Base-by-base conservation (phyloP, 2,888 invertebrate genomes). In the Lithosia quadra region DNA sequence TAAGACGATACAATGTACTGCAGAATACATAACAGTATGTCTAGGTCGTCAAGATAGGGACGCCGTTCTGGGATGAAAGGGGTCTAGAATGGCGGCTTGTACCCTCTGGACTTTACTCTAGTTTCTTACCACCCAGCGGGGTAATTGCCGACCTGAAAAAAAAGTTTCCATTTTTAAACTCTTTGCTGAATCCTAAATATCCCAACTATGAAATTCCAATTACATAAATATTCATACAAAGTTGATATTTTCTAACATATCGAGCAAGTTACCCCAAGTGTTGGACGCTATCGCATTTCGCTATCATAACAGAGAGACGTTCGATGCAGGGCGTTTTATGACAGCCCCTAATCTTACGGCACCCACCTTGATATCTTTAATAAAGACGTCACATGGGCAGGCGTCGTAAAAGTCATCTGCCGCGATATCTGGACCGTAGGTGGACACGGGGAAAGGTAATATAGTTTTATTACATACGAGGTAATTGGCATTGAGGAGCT, bases 291-390 rank as follows among this genome's bases (percentile, higher is more conserved):
- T 73, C 74, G 43, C 34, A 73, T 71, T 72, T 71, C 59, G 72
- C 73, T 72, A 71, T 77, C 73, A 76, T 78, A 81, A 75, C 71
- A 75, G 53, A 65, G 67, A 76, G 72, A 71, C 84, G 78, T 84
- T 86, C 85, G 81, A 78, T 85, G 82, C 88, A 85, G 86, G 86
- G 86, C 86, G 86, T 84, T 91, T 92, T 91, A 91, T 87, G 91
- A 90, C 75, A 78, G 81, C 63, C 85, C 87, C 89, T 89, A 87
- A 91, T 90, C 90, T 86, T 66, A 79, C 74, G 80, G 84, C 74
- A 84, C 86, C 87, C 88, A 91, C 91, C 89, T 90, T 88, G 83
- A 82, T 83, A 80, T 80, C 72, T 85, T 88, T 91, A 90, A 91
- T 91, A 90, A 81, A 89, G 88, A 84, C 87, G 89, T 86, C 90